Conservation (phyloP, 2,888 invertebrate species). For the Cheilosia vulpina region DNA sequence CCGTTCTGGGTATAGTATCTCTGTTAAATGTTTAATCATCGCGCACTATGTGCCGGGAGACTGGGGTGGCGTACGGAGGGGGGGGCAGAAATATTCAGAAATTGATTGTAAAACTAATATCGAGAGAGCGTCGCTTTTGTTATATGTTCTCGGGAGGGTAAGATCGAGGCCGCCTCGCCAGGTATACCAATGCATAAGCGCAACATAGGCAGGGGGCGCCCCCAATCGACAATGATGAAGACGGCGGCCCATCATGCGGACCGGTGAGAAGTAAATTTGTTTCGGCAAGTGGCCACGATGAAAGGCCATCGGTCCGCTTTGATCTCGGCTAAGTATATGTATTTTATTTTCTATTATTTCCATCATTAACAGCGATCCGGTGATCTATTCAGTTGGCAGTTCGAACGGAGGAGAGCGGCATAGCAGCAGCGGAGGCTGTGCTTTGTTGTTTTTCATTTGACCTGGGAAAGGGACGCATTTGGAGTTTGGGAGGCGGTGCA, state of each 20-base stretch:
- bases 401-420: constrained; percentile 33
- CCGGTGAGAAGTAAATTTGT: constrained; percentile 53
- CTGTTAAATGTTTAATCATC: constrained; percentile 74
- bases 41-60: not conserved
- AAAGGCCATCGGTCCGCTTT: constrained; percentile 66
- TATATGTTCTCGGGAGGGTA: not conserved
- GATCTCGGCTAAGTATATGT: constrained; percentile 73
- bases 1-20: constrained; percentile 14
- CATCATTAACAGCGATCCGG: constrained; percentile 68
- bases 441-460: constrained; percentile 28
- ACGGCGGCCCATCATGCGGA: constrained; percentile 25
- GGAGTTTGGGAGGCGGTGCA: constrained; percentile 44
- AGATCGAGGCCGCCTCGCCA: constrained; percentile 28
- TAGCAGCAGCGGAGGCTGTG: constrained; percentile 17
- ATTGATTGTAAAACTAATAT: constrained; percentile 73
- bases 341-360: constrained; percentile 73
- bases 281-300: constrained; percentile 71
- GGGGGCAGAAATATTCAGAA: not conserved
- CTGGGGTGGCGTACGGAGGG: not conserved
- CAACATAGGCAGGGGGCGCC: constrained; percentile 66
- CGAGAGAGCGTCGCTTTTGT: constrained; percentile 22
- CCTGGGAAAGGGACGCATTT: constrained; percentile 41
- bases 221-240: constrained; percentile 55
- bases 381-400: constrained; percentile 68
- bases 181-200: constrained; percentile 31